Evolutionary conservation across 2,113 vertebrate species (phyloP).

Genomic region (Macaca mulatta): DNA sequence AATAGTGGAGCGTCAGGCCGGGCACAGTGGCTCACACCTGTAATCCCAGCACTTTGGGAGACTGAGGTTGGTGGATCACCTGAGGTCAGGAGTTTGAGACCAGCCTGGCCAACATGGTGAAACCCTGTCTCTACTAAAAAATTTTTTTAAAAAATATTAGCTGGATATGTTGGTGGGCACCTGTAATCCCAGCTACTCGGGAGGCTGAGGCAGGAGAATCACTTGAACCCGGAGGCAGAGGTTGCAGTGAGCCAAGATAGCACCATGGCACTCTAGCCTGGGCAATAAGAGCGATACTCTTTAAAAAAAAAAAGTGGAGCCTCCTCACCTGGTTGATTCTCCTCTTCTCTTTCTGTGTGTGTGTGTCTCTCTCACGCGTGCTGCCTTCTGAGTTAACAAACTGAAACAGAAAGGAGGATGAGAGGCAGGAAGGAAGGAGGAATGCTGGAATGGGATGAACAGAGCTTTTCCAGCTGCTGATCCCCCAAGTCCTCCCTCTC

Average conservation of each 20-base stretch:
- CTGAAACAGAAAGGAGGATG: accelerated
- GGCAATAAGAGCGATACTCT: background rate
- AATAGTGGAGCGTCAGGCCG: background rate
- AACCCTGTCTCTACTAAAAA: background rate
- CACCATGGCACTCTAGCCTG: background rate
- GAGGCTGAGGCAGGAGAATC: background rate
- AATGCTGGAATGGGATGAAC: accelerated
- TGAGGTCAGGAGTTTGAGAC: background rate
- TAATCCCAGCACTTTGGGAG: background rate
- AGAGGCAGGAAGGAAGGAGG: too few species aligned
- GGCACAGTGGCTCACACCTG: too few species aligned
- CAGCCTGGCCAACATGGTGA: background rate
- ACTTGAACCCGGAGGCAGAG: background rate
- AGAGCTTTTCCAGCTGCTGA: background rate
- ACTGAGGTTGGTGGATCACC: background rate
- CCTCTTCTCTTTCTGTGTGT: background rate
- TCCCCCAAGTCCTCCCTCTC: background rate
- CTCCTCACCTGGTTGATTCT: background rate
- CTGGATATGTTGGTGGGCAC: background rate
- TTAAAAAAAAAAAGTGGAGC: background rate
- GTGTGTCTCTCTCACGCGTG: accelerated
- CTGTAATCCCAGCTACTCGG: background rate
- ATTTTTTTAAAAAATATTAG: background rate
- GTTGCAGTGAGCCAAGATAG: too few species aligned
- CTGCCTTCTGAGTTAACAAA: background rate